Base-by-base conservation (phyloP, 1,140 invertebrate species). In the Zaprionus capensis region DNA sequence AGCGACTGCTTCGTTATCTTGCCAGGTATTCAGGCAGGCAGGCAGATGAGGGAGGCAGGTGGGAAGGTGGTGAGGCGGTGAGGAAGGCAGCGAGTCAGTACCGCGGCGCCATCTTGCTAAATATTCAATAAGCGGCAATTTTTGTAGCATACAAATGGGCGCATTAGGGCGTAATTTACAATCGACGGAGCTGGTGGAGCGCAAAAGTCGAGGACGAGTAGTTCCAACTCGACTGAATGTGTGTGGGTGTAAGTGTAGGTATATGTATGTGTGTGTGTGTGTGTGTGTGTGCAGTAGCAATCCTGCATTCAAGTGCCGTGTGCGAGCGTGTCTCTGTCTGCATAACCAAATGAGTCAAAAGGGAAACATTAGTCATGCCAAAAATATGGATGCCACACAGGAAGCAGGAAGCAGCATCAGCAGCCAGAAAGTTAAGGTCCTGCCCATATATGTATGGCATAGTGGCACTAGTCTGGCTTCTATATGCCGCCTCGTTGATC, bases 91-190 rank as follows among this genome's bases (percentile, higher is more conserved):
- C 38, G 38, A 34, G 38, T 41, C 15, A 41, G 38, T 34, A 15
- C 15, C n/a, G 41, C 41, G 41, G 41, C 41, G 41, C 24, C 38
- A 69, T 64, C 82, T 72, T 70, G 86, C 86, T 85, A 90, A 90
- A 90, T 90, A 90, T 90, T 90, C 85, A 90, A 90, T 90, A 90
- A 91, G 85, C 85, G 76, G 85, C 86, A 90, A 90, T 90, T 90
- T 85, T 91, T 91, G 85, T 79, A 90, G 85, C 86, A 90, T 90
- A 90, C 86, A 90, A 90, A 90, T 91, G 85, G 86, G 86, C 82
- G 86, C 82, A 91, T 90, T 91, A 90, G 72, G 84, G 76, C 85
- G 85, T 88, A 88, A 88, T 88, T 88, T 88, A 88, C 85, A 88
- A 90, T 88, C 85, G 81, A 57, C 78, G 85, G 3, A 46, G 41